phyloP scores from a whole-genome alignment of 2,888 invertebrate genomes.

The Maniola hyperantus region DNA sequence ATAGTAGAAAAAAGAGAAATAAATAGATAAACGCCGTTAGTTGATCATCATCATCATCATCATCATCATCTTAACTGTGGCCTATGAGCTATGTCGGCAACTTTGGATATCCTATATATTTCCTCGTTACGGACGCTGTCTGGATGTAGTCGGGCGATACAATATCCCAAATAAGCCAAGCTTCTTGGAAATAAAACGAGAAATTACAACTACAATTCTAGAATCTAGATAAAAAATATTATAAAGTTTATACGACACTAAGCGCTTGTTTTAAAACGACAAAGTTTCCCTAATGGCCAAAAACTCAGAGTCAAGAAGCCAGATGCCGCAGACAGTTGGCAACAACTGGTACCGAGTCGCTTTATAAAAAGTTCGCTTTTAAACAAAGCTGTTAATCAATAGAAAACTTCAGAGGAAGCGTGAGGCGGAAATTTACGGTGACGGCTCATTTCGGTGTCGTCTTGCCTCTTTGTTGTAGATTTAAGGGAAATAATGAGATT shows the following conservation, averaged over 20 bases:
- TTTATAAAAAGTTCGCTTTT: conserved; percentile 79
- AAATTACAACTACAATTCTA: not conserved
- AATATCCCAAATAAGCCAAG: too few species aligned
- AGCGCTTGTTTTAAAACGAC: conserved; percentile 52
- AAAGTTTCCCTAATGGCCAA: conserved; percentile 70
- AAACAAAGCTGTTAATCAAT: conserved; percentile 78
- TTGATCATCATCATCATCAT: too few species aligned
- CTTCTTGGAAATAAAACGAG: too few species aligned
- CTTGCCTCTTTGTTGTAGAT: conserved; percentile 61
- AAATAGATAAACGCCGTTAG: too few species aligned
- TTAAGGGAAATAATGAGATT: conserved; percentile 49
- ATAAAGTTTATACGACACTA: conserved; percentile 30
- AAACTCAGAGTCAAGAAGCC: conserved; percentile 71
- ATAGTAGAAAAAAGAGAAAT: too few species aligned
- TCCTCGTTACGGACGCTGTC: too few species aligned
- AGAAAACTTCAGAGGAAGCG: conserved; percentile 71
- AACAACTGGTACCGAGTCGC: conserved; percentile 73
- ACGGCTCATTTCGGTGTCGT: conserved; percentile 57
- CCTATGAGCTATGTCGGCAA: too few species aligned
- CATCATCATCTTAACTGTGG: too few species aligned
- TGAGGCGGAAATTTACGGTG: conserved; percentile 73
- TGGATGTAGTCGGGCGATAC: too few species aligned
- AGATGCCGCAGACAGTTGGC: conserved; percentile 79
- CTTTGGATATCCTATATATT: too few species aligned
- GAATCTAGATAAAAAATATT: not conserved